Conservation (phyloP, 2,113 vertebrate species). For the Thermophis baileyi region DNA sequence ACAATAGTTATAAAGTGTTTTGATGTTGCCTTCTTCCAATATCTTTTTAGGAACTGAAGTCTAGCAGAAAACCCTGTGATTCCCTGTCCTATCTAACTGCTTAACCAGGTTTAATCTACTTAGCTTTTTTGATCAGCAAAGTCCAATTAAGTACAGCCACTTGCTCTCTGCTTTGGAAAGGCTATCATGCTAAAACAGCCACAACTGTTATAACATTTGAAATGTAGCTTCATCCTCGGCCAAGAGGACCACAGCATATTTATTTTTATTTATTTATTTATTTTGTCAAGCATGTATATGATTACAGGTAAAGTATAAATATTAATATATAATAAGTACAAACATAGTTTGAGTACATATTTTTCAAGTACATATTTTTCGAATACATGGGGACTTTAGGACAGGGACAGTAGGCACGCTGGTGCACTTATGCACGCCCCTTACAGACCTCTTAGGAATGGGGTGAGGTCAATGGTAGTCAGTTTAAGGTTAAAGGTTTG, state of each 20-base stretch:
- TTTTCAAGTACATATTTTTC: too few relatives aligned
- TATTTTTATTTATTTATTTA: too few relatives aligned
- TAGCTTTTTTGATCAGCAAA: neutral
- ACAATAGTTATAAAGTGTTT: neutral
- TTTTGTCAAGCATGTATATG: too few relatives aligned
- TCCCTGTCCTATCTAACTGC: neutral
- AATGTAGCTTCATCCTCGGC: neutral
- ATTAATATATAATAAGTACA: too few relatives aligned
- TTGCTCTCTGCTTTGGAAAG: neutral
- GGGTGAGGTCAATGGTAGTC: too few relatives aligned
- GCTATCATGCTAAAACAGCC: conserved; percentile 25
- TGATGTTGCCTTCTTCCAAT: neutral
- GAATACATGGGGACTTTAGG: too few relatives aligned
- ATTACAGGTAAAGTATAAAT: too few relatives aligned
- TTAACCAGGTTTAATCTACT: neutral
- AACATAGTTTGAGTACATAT: too few relatives aligned
- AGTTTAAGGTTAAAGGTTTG: too few relatives aligned
- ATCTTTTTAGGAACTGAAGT: neutral
- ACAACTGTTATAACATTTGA: conserved; percentile 37
- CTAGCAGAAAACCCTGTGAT: neutral
- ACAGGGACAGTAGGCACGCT: too few relatives aligned
- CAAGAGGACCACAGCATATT: neutral
- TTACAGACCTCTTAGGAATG: too few relatives aligned
- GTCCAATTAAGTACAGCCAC: neutral
- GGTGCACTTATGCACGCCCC: too few relatives aligned